These are phyloP conservation scores for Drosophila quinaria DNA, from an alignment of 2,888 invertebrate genomes.

Conservation along the genomic window DNA sequence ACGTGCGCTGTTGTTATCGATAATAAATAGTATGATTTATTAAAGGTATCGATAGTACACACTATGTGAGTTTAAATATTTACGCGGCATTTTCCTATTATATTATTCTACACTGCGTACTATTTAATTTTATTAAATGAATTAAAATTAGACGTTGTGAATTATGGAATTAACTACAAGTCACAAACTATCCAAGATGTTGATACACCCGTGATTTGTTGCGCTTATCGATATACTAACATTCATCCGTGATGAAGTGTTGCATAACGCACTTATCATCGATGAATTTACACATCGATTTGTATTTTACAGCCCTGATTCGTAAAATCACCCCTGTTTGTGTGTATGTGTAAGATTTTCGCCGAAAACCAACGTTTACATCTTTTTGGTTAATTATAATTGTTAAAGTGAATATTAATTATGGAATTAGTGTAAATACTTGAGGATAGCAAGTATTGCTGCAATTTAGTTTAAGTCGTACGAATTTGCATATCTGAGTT, in stretches of 20 bases:
- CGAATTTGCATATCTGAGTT: neutral
- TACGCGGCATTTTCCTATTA: neutral
- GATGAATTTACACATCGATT: conserved; percentile 1
- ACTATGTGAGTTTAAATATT: neutral
- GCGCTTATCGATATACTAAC: neutral
- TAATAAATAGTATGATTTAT: neutral
- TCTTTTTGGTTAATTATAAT: conserved; percentile 15
- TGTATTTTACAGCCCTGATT: conserved; percentile 7
- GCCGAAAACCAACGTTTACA: conserved; percentile 40
- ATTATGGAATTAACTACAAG: neutral
- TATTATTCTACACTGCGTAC: neutral
- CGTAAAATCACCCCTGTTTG: conserved; percentile 48
- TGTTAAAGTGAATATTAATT: conserved; percentile 13
- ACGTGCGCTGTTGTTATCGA: conserved; percentile 59
- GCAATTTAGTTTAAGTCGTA: neutral
- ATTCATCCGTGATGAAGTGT: neutral
- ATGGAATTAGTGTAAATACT: conserved; percentile 30
- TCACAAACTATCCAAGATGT: neutral
- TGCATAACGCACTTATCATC: conserved; percentile 1
- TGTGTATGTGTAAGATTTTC: conserved; percentile 49
- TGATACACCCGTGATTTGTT: neutral
- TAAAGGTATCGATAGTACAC: neutral
- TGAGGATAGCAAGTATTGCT: conserved; percentile 17
- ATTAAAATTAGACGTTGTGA: neutral
- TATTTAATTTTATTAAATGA: neutral